Conservation (phyloP, 2,888 invertebrate species). For the Amphimallon solstitiale region DNA sequence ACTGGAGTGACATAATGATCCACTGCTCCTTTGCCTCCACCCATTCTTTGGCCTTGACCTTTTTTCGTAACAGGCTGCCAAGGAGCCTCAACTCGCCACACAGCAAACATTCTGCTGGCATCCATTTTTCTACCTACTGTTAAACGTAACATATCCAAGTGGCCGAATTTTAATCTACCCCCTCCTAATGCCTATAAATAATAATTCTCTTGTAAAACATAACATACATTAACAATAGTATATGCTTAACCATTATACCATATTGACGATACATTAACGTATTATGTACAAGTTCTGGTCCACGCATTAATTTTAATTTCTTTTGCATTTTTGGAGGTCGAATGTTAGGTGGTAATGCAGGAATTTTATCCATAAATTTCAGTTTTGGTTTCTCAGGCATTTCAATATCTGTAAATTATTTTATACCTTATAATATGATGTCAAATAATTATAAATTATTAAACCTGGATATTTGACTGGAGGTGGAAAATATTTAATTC, state of each 20-base stretch:
- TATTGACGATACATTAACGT: conserved; percentile 89
- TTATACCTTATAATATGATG: not conserved
- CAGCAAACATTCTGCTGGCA: conserved; percentile 85
- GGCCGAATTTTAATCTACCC: conserved; percentile 81
- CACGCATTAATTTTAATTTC: conserved; percentile 84
- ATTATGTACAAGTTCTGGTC: conserved; percentile 89
- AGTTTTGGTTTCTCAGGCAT: conserved; percentile 79
- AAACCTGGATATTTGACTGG: conserved; percentile 76
- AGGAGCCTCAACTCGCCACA: conserved; percentile 94
- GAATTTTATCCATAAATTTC: conserved; percentile 77
- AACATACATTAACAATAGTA: conserved; percentile 8
- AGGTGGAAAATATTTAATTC: conserved; percentile 76
- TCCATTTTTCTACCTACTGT: conserved; percentile 82
- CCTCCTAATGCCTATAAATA: conserved; percentile 79
- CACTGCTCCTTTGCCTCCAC: conserved; percentile 95
- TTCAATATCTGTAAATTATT: conserved; percentile 69
- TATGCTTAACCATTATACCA: conserved; percentile 84
- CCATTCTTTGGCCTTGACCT: conserved; percentile 91
- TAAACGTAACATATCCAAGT: conserved; percentile 90
- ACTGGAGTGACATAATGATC: conserved; percentile 96
- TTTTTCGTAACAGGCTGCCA: conserved; percentile 96
- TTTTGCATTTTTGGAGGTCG: conserved; percentile 89
- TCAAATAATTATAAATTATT: not conserved
- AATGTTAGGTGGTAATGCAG: conserved; percentile 72
- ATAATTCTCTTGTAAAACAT: conserved; percentile 1